These are phyloP conservation scores for Oxyruncus cristatus DNA, from an alignment of 2,113 vertebrate species.

Conservation along the genomic window DNA sequence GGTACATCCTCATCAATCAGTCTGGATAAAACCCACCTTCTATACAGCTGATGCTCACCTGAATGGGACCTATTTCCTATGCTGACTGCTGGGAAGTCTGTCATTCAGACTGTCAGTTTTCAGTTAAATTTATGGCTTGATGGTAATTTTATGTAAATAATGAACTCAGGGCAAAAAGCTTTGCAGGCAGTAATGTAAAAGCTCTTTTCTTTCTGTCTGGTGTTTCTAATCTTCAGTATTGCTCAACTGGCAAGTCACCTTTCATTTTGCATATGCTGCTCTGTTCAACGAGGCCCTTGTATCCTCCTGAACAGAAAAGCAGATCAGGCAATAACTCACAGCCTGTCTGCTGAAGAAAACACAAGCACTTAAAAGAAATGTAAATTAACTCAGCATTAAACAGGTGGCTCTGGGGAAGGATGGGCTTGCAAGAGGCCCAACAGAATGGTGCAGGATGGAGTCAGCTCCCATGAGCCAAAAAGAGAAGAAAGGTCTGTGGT, in stretches of 20 bases:
- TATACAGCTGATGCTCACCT: background rate
- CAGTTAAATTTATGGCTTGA: background rate
- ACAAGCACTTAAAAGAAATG: background rate
- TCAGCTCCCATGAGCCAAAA: background rate
- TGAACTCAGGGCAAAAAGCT: background rate
- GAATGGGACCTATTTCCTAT: background rate
- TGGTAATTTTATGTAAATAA: background rate
- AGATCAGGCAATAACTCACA: background rate
- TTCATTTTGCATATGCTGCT: background rate
- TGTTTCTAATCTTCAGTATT: background rate
- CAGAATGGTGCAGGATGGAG: background rate
- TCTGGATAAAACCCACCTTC: background rate
- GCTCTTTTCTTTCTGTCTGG: background rate
- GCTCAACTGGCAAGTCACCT: background rate
- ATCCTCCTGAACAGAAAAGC: background rate
- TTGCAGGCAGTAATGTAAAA: background rate
- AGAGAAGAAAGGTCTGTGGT: background rate
- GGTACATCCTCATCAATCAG: constrained; percentile 1
- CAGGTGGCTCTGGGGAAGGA: background rate
- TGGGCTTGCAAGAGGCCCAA: background rate
- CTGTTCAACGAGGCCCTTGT: background rate
- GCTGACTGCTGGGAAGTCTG: background rate
- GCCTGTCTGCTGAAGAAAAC: background rate
- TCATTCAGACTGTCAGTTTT: background rate
- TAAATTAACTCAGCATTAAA: background rate